Evolutionary conservation across 2,888 invertebrate genomes (phyloP).

Genomic region (Hymenopus coronatus): DNA sequence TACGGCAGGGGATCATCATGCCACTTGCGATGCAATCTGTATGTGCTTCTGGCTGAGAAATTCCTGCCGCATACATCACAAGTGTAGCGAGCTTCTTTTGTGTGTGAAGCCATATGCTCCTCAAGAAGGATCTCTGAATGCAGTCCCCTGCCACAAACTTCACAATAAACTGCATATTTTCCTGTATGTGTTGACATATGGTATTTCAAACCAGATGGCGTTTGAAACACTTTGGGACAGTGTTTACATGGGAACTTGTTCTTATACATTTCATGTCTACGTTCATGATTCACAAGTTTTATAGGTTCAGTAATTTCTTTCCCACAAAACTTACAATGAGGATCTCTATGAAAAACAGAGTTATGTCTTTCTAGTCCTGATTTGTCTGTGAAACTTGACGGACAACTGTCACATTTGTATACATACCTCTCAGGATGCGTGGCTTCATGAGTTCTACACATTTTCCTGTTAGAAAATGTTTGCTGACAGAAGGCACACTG

Average conservation of each 20-base stretch:
- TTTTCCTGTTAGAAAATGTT: conserved; percentile 24
- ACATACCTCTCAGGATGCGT: conserved; percentile 26
- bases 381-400: conserved; percentile 26
- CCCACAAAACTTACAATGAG: conserved; percentile 33
- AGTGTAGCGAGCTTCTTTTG: conserved; percentile 36
- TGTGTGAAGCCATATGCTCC: conserved; percentile 36
- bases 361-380: conserved; percentile 26
- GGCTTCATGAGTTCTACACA: conserved; percentile 24
- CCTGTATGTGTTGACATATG: conserved; percentile 37
- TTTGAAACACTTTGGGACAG: conserved; percentile 32
- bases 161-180: conserved; percentile 34
- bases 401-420: conserved; percentile 33
- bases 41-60: conserved; percentile 37
- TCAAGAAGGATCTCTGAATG: conserved; percentile 32
- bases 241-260: conserved; percentile 28
- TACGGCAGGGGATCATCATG: conserved; percentile 38
- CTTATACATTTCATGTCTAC: conserved; percentile 28
- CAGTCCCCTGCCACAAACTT: conserved; percentile 36
- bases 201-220: conserved; percentile 34
- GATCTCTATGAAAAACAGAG: conserved; percentile 29
- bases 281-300: conserved; percentile 34
- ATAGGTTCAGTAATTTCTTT: conserved; percentile 28
- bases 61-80: conserved; percentile 37
- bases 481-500: conserved; percentile 28
- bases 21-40: conserved; percentile 37